Evolutionary conservation across 2,797 vertebrate species (phyloP).

Genomic region (Bovichtus variegatus): DNA sequence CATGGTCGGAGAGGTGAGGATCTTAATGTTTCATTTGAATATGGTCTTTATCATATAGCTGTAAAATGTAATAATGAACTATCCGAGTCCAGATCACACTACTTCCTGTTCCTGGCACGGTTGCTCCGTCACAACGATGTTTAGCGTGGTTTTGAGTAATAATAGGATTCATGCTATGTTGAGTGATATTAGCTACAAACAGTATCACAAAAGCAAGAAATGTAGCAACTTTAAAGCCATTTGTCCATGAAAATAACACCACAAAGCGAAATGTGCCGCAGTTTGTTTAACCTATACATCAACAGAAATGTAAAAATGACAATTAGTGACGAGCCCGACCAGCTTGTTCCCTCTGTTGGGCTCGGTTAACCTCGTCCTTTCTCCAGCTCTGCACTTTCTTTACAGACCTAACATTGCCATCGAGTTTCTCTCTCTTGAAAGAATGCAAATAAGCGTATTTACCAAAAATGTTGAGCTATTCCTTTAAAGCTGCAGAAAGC

Average conservation of each 20-base stretch:
- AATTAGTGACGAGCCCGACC: too few relatives aligned
- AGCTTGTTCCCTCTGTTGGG: background rate
- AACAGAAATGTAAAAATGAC: too few relatives aligned
- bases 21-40: background rate
- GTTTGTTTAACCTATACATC: too few relatives aligned
- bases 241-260: background rate
- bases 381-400: background rate
- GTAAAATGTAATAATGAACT: background rate
- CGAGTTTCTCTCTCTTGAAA: background rate
- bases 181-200: too few relatives aligned
- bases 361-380: background rate
- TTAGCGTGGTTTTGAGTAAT: background rate
- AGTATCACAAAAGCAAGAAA: background rate
- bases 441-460: background rate
- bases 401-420: background rate
- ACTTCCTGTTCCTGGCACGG: background rate
- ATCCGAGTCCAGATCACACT: background rate
- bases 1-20: slow-evolving; percentile 94
- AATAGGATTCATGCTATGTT: background rate
- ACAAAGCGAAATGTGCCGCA: too few relatives aligned
- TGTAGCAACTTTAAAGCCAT: background rate
- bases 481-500: background rate
- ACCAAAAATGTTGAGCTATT: background rate
- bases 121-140: background rate
- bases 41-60: background rate